Base-by-base conservation (phyloP, 2,113 vertebrate species). In the Leptobrachium ailaonicum region DNA sequence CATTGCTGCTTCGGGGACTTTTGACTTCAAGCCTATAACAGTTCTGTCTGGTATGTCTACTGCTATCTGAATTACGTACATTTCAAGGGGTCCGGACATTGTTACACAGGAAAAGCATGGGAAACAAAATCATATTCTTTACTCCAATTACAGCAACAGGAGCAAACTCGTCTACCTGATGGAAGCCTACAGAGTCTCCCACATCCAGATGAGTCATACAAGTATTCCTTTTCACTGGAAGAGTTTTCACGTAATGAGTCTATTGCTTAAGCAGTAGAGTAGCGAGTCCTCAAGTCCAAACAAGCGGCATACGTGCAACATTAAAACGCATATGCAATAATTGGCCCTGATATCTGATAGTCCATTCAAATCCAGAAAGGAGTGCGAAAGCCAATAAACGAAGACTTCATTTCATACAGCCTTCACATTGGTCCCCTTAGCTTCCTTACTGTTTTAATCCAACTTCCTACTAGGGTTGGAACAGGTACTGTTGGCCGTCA, bases 81-180 rank as follows among this genome's bases (percentile, higher is more conserved):
- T 81, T 69, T 74, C 47, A 75, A 75, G 79, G 68, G 79, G 79
- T 81, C 72, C 68, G 71, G 44, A 47, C 32, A 58, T 64, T 58
- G 50, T 66, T 79, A 47, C 69, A 40, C 47, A 53, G 70, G 50
- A 45, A 41, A 60, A 75, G 32, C 79, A 69, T 81, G 72, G 72
- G 79, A 81, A 81, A 56, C 60, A 13, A 66, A 58, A 50, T 43
- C 47, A 9, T 32, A 44, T 6, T 5, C 20, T 66, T 13, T 81
- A 54, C 67, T 81, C 71, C 70, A 75, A 81, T 81, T 81, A 81
- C 79, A 81, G 66, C 6, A 69, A 81, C 79, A 81, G 79, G 79
- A 75, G 79, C 72, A 67, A 81, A 81, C 79, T 75, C 72, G 79
- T 58, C 54, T 75, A 60, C 71, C 50, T 75, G 10, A 12, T 72